Base-by-base conservation (phyloP, 2,113 vertebrate species). In the Bungarus multicinctus region DNA sequence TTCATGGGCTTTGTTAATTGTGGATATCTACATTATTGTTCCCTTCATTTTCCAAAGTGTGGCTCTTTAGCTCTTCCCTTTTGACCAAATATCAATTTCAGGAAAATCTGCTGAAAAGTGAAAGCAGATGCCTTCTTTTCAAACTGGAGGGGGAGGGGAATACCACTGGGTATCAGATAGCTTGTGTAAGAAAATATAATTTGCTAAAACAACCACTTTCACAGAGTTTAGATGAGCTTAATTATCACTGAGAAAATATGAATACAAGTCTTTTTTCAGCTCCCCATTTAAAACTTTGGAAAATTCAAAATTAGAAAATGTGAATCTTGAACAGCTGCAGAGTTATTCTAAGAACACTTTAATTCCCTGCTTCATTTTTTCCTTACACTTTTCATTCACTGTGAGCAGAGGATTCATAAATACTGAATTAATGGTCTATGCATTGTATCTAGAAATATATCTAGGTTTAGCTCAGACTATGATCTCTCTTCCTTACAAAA, bases 271-370 rank as follows among this genome's bases (percentile, higher is more conserved):
- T 3, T 0, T 0, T 94, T 92, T 89, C 23, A 39, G 0, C 8
- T 7, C 87, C 86, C 90, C 53, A 90, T 94, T 92, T 92, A 1
- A 92, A 20, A 60, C 20, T 0, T 88, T 16, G 89, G n/a, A 92
- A 89, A 14, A 23, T 0, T 89, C 94, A 95, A 93, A 93, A 88
- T 55, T 92, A 93, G 22, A 92, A 39, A 2, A 18, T 43, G 86
- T 58, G 1, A 95, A 47, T 92, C 94, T 45, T 14, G 64, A 58
- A 60, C 23, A 23, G 86, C 57, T 93, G 57, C 0, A 0, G 0
- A 0, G 91, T 93, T 91, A 92, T 94, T 93, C 23, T 88, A 90
- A 20, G 22, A 0, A 2, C 81, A 7, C 27, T 90, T 92, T 85
- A 22, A 93, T 95, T 93, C 92, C 94, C 69, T 89, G 25, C 3